Conservation (phyloP, 2,797 vertebrate genomes). For the Halcyon badia region DNA sequence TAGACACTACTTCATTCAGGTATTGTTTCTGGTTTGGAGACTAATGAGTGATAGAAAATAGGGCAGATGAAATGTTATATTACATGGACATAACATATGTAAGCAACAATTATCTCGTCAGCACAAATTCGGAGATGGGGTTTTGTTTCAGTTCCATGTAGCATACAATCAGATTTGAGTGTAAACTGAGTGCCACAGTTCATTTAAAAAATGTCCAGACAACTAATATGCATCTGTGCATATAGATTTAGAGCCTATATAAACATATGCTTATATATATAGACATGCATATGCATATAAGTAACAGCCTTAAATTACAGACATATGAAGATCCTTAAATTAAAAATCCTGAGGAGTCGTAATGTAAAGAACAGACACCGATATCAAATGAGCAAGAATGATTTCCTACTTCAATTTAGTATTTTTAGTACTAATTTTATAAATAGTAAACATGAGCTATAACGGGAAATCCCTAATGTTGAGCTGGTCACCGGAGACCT, state of each 20-base stretch:
- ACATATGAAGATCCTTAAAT: neutral
- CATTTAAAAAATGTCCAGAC: neutral
- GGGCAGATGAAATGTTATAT: conserved; percentile 14
- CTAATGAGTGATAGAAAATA: neutral
- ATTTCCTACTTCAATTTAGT: neutral
- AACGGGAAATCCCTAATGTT: neutral
- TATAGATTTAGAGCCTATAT: neutral
- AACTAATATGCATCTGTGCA: neutral
- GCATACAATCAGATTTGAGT: neutral
- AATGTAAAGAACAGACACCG: neutral
- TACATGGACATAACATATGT: neutral
- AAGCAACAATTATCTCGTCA: conserved; percentile 23
- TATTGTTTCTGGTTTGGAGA: neutral
- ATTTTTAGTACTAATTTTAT: conserved; percentile 18
- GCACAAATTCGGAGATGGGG: neutral
- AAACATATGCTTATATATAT: neutral
- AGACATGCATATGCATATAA: neutral
- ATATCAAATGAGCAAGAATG: neutral
- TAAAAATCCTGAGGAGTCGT: neutral
- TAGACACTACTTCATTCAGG: conserved; percentile 53
- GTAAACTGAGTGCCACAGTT: neutral
- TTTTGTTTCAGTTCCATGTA: conserved; percentile 22
- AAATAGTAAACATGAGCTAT: neutral
- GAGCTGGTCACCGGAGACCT: neutral
- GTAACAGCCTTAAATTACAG: neutral